These are phyloP conservation scores for Promerops cafer DNA, from an alignment of 2,113 vertebrate species.

Conservation along the genomic window DNA sequence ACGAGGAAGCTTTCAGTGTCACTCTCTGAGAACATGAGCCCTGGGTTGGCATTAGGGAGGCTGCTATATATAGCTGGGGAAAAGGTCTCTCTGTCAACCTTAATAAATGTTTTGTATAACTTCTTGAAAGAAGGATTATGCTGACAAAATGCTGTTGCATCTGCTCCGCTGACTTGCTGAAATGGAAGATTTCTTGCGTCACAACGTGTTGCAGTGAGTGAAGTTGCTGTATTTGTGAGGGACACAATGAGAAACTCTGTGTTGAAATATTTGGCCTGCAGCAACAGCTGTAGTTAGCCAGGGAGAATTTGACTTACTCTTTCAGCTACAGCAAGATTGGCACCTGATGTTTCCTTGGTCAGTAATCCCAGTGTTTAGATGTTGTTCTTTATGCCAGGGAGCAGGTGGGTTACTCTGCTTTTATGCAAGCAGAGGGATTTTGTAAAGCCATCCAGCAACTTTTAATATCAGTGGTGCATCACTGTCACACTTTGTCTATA, in stretches of 20 bases:
- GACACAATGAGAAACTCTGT: neutral
- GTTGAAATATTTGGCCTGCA: neutral
- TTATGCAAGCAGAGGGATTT: neutral
- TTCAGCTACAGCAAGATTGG: neutral
- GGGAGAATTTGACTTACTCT: neutral
- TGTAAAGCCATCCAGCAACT: neutral
- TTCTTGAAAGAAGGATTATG: neutral
- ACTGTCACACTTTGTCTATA: neutral
- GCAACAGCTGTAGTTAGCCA: neutral
- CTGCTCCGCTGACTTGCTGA: neutral
- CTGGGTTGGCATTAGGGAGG: neutral
- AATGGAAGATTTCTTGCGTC: neutral
- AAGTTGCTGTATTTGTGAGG: neutral
- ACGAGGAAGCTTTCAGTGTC: neutral
- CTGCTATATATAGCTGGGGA: conserved; percentile 12
- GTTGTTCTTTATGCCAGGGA: neutral
- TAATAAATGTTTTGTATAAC: neutral
- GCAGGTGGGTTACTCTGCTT: neutral
- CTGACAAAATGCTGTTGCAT: neutral
- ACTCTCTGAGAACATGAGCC: neutral
- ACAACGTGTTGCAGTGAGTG: neutral
- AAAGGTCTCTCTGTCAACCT: conserved; percentile 30
- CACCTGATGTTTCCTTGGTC: neutral
- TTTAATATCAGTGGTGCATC: neutral
- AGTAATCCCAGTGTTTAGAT: neutral